Evolutionary conservation across 2,113 vertebrate species (phyloP).

Genomic region (Ochotona curzoniae): DNA sequence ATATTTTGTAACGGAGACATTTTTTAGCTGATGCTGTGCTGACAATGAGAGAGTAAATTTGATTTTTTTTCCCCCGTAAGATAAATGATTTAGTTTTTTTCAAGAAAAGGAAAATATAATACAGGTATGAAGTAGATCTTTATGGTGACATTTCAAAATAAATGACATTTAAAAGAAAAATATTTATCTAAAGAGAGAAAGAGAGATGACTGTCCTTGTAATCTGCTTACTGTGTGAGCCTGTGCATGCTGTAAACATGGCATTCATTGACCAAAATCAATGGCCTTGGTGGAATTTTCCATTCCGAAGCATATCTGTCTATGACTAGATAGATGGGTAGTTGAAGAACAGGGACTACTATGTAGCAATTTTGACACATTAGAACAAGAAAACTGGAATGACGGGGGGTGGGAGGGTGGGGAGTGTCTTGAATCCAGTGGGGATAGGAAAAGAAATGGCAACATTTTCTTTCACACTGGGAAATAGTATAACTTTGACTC

Average conservation of each 20-base stretch:
- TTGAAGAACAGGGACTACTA: neutral
- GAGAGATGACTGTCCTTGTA: neutral
- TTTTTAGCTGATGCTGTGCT: neutral
- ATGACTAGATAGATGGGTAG: neutral
- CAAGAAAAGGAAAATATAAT: neutral
- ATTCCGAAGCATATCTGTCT: neutral
- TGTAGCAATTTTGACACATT: neutral
- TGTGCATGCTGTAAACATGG: neutral
- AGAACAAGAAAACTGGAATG: neutral
- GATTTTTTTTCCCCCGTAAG: neutral
- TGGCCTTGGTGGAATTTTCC: neutral
- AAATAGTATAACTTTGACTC: constrained; percentile 73
- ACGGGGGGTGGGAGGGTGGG: too few relatives aligned
- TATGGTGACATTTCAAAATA: neutral
- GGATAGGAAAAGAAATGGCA: neutral
- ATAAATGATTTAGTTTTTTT: constrained; percentile 6
- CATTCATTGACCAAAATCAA: neutral
- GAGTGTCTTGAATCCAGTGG: neutral
- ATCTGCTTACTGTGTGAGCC: neutral
- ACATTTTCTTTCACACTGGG: neutral
- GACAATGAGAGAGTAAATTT: neutral
- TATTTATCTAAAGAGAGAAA: neutral
- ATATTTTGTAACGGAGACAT: neutral
- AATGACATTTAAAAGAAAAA: neutral
- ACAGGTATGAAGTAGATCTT: neutral